Evolutionary conservation across 2,797 vertebrate genomes (phyloP).

Genomic region (Rhinella marina): DNA sequence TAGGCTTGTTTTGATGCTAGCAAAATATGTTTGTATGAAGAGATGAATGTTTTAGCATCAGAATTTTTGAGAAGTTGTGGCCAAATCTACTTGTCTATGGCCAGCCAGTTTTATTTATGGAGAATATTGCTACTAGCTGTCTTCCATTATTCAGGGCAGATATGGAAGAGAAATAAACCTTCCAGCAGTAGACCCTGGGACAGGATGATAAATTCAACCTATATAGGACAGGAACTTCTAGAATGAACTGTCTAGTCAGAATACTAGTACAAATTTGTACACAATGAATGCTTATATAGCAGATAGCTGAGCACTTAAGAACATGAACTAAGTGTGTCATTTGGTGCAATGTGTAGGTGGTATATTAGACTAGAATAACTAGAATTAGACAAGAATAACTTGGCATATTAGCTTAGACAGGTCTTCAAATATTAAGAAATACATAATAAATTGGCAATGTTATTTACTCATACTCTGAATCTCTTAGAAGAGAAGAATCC

Average conservation of each 20-base stretch:
- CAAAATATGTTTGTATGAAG: background rate
- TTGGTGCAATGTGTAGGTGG: background rate
- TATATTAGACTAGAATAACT: background rate
- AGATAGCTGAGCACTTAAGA: background rate
- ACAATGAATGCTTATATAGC: background rate
- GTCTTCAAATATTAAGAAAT: no score
- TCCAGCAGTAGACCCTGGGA: background rate
- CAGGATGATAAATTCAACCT: conserved; percentile 4
- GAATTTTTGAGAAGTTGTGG: background rate
- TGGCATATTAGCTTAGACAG: background rate
- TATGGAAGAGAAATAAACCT: background rate
- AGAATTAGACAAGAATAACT: no score
- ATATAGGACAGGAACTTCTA: background rate
- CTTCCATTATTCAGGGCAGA: conserved; percentile 11
- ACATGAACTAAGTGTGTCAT: background rate
- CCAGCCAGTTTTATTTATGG: background rate
- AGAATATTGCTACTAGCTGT: background rate
- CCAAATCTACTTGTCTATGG: background rate
- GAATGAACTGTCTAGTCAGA: background rate
- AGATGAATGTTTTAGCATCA: background rate
- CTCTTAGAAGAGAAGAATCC: no score
- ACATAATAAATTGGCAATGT: no score
- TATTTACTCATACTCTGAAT: no score
- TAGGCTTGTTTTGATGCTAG: background rate
- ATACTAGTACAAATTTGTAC: background rate